Evolutionary conservation across 2,797 vertebrate species (phyloP).

Genomic region (Gymnodraco acuticeps): DNA sequence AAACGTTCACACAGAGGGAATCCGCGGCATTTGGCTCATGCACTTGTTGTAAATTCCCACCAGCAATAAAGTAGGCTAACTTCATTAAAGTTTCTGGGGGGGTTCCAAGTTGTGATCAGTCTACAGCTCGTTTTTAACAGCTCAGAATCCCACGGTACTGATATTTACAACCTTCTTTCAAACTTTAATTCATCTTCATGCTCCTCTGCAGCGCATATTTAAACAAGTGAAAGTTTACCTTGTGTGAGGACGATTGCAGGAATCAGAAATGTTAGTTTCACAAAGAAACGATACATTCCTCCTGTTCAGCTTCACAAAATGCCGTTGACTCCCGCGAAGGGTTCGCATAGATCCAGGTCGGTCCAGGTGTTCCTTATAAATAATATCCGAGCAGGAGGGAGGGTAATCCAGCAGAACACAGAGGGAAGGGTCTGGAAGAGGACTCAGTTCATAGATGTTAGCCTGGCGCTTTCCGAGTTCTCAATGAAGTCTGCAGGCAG

Average conservation of each 20-base stretch:
- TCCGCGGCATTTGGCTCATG: constrained; percentile 34
- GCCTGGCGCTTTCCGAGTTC: constrained; percentile 69
- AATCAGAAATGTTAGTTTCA: constrained; percentile 84
- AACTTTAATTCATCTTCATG: no score
- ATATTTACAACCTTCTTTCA: no score
- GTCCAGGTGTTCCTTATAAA: constrained; percentile 64
- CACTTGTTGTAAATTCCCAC: constrained; percentile 57
- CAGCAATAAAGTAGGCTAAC: constrained; percentile 9
- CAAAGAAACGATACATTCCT: constrained; percentile 89
- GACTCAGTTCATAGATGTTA: constrained; percentile 67
- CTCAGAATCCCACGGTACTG: no score
- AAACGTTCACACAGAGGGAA: constrained; percentile 25
- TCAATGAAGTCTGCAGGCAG: constrained; percentile 74
- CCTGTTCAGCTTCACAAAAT: constrained; percentile 84
- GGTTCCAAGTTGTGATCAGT: background rate
- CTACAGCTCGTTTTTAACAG: background rate
- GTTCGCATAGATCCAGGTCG: constrained; percentile 84
- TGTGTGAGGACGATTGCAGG: constrained; percentile 79
- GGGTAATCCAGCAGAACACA: constrained; percentile 61
- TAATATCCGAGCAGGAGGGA: constrained; percentile 66
- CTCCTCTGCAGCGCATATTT: background rate
- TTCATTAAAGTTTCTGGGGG: background rate
- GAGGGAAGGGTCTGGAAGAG: constrained; percentile 36
- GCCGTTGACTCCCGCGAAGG: constrained; percentile 77
- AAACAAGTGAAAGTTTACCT: constrained; percentile 69